Conservation (phyloP, 2,888 invertebrate genomes). For the Zygothrica quintamaculata region DNA sequence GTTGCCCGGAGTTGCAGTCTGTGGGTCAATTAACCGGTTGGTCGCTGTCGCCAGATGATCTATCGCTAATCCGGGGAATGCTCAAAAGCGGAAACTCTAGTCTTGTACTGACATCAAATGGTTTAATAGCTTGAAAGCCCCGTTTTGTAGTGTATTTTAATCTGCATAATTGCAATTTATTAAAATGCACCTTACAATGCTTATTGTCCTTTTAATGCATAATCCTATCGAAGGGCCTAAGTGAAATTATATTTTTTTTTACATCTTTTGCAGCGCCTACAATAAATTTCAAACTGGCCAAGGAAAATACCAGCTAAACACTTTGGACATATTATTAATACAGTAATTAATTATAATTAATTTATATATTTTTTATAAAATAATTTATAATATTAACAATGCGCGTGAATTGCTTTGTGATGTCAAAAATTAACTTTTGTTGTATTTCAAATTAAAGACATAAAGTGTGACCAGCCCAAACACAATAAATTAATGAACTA, state of each 20-base stretch:
- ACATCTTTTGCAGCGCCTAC: slow-evolving; percentile 71
- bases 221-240: not conserved
- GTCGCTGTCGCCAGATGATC: slow-evolving; percentile 88
- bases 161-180: slow-evolving; percentile 1
- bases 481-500: no score
- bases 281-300: slow-evolving; percentile 34
- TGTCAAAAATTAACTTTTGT: slow-evolving; percentile 61
- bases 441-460: slow-evolving; percentile 23
- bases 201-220: slow-evolving; percentile 11
- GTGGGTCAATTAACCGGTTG: slow-evolving; percentile 89
- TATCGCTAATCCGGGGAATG: slow-evolving; percentile 88
- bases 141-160: slow-evolving; percentile 40
- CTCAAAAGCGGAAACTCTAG: slow-evolving; percentile 88
- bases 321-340: slow-evolving; percentile 40
- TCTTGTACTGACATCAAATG: slow-evolving; percentile 87
- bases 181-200: slow-evolving; percentile 27
- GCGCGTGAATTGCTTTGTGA: slow-evolving; percentile 57
- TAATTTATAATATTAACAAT: slow-evolving; percentile 15
- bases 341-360: no score
- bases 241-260: slow-evolving; percentile 22
- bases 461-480: slow-evolving; percentile 45
- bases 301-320: not conserved
- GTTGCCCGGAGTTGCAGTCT: slow-evolving; percentile 88
- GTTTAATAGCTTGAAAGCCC: slow-evolving; percentile 83
- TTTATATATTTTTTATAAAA: slow-evolving; percentile 29